Evolutionary conservation across 2,888 invertebrate genomes (phyloP), one percentile per base, ranked within the genome.

Genomic region (Fragum sueziense): DNA sequence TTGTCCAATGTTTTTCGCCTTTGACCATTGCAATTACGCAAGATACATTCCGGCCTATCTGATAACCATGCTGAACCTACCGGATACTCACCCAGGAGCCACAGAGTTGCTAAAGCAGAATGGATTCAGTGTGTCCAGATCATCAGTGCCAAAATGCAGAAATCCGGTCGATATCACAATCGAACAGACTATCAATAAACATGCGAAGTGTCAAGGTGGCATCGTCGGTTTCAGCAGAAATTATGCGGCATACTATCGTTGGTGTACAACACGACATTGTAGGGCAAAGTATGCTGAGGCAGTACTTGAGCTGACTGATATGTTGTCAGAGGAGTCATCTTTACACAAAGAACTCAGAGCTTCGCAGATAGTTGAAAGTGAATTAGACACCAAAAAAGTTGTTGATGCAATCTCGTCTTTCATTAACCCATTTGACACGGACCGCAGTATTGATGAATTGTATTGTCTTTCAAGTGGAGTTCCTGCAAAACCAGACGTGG

Each of bases 401-500:
- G 34, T 57, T n/a, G 34, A 47, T 22, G 62, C 76, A 22, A 52
- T 80, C n/a, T 17, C 4, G 17, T 52, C 47, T 54, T 80, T 76
- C 51, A 52, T 73, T 11, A 72, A 69, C 51, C 76, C 76, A 41
- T 80, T 73, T 31, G 73, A 65, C 17, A 65, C 25, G 22, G 34
- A 37, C n/a, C 17, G 33, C 20, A 25, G 37, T 25, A 76, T 31
- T 0, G 52, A 75, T 27, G 74, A 68, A 2, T 37, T 84, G 54
- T 81, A 69, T 47, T 86, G 79, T 67, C 61, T 84, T 27, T 80
- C 77, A 22, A 80, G 79, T 20, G 77, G 79, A 31, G 73, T 72
- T 7, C 84, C 80, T 65, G 78, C 80, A 22, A 51, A 70, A 41
- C 14, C 31, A 1, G 74, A 80, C 0, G 68, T 76, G 9, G 80